phyloP scores from a whole-genome alignment of 1,140 invertebrate genomes.

The Pantala flavescens region DNA sequence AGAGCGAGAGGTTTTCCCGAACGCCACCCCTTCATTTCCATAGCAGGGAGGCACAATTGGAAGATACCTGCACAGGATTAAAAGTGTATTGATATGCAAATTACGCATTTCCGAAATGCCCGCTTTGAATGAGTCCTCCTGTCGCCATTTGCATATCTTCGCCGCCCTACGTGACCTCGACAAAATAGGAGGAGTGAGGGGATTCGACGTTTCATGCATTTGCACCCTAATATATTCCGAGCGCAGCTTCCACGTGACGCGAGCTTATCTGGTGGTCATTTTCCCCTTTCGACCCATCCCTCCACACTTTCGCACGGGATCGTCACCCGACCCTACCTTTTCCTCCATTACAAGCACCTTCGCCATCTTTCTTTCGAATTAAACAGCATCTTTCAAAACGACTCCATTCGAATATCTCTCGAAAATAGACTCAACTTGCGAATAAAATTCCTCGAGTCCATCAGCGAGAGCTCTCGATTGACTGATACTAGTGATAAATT shows the following conservation, averaged over 20 bases:
- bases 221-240: not conserved
- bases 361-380: too few relatives aligned
- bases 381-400: too few relatives aligned
- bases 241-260: not conserved
- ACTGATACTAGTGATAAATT: too few relatives aligned
- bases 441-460: too few relatives aligned
- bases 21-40: not conserved
- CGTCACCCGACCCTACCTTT: not conserved
- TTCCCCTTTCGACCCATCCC: not conserved
- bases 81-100: conserved; percentile 10
- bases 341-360: too few relatives aligned
- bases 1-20: not conserved
- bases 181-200: not conserved
- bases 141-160: conserved; percentile 4
- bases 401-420: too few relatives aligned
- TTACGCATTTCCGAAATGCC: conserved; percentile 4
- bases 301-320: not conserved
- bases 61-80: conserved; percentile 1
- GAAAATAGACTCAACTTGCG: too few relatives aligned
- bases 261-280: not conserved
- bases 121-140: not conserved
- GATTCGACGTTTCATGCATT: conserved; percentile 3
- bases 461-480: too few relatives aligned
- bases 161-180: not conserved
- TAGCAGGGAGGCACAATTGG: not conserved